phyloP scores from a whole-genome alignment of 2,113 vertebrate species.

The Eptesicus fuscus region DNA sequence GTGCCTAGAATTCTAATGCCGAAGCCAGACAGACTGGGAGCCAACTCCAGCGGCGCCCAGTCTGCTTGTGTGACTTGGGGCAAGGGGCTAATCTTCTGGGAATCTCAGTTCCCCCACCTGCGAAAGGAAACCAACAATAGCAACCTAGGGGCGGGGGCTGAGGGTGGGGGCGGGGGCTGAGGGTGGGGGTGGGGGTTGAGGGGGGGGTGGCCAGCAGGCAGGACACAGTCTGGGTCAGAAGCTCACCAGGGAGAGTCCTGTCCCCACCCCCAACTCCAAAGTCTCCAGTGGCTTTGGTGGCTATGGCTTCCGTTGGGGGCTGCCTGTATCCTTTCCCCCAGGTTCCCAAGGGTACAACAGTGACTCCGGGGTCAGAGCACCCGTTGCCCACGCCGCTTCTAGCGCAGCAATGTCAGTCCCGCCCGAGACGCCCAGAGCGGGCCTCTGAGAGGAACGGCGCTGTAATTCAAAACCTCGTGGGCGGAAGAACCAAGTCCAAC shows the following conservation, averaged over 20 bases:
- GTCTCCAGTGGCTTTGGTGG: background rate
- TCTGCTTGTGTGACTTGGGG: background rate
- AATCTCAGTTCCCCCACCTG: background rate
- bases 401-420: background rate
- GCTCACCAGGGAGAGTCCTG: background rate
- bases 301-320: background rate
- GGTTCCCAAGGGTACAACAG: background rate
- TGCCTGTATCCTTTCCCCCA: background rate
- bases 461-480: background rate
- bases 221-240: background rate
- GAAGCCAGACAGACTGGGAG: background rate
- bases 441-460: background rate
- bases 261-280: background rate
- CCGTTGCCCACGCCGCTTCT: background rate
- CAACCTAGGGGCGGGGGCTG: background rate
- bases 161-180: background rate
- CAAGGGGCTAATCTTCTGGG: background rate
- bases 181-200: no score
- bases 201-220: background rate
- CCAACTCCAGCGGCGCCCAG: background rate
- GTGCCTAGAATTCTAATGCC: background rate
- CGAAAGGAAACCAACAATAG: background rate
- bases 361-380: background rate
- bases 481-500: background rate
- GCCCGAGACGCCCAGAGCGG: background rate